These are phyloP conservation scores for Melanotaenia nigrans DNA, from an alignment of 2,797 vertebrate genomes.

Conservation along the genomic window DNA sequence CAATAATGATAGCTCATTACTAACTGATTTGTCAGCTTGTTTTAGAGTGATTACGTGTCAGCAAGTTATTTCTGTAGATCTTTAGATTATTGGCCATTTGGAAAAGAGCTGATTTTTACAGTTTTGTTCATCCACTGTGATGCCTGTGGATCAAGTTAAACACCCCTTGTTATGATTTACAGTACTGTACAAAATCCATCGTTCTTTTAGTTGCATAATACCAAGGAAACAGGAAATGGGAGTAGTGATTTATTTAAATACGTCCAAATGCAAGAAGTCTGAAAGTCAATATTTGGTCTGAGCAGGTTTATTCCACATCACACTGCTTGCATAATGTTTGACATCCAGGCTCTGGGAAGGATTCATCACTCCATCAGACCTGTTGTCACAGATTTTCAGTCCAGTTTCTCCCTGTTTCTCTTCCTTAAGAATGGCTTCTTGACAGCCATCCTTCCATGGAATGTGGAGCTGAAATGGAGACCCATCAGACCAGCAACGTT, in stretches of 20 bases:
- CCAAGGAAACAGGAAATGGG: background rate
- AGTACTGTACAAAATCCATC: no score
- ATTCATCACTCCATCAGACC: background rate
- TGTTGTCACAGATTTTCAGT: background rate
- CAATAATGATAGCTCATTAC: slow-evolving; percentile 15
- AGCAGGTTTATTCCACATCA: background rate
- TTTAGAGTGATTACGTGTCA: slow-evolving; percentile 1
- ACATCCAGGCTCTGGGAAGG: background rate
- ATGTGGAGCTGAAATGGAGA: no score
- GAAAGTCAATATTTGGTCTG: background rate
- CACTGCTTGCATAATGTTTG: background rate
- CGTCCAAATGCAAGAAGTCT: background rate
- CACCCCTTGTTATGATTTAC: no score
- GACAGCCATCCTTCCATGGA: background rate
- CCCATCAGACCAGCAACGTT: no score
- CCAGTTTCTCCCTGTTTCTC: background rate
- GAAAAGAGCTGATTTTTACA: background rate
- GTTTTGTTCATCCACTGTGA: no score
- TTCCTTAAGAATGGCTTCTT: background rate
- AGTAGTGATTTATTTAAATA: background rate
- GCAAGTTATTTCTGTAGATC: background rate
- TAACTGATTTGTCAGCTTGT: slow-evolving; percentile 7
- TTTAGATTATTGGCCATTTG: background rate
- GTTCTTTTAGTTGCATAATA: background rate
- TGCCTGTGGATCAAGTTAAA: no score